Evolutionary conservation across 2,113 vertebrate species (phyloP).

Genomic region (Ivindomyrus marchei): DNA sequence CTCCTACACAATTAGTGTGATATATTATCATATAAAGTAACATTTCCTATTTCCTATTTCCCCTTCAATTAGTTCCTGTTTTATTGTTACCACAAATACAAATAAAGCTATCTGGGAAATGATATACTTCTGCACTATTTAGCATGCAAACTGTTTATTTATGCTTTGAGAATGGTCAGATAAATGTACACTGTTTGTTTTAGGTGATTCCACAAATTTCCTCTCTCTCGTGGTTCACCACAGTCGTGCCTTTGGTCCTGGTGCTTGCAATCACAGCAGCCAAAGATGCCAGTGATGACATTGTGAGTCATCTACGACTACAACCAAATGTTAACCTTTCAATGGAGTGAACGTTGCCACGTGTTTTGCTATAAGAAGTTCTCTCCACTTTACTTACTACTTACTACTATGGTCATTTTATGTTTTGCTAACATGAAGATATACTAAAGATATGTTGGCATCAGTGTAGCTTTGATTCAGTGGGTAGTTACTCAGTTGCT

Average conservation of each 20-base stretch:
- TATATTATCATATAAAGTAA: background rate
- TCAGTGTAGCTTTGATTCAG: background rate
- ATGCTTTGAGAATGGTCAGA: background rate
- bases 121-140: background rate
- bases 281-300: constrained; percentile 84
- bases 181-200: constrained; percentile 29
- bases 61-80: background rate
- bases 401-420: background rate
- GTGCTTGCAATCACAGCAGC: constrained; percentile 78
- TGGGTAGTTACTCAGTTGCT: background rate
- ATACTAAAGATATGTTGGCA: background rate
- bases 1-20: background rate
- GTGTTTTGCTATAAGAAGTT: background rate
- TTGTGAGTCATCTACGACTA: constrained; percentile 57
- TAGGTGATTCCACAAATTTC: constrained; percentile 86
- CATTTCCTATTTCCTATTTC: background rate
- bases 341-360: background rate
- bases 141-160: background rate
- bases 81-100: background rate
- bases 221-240: constrained; percentile 85
- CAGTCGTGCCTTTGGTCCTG: constrained; percentile 74
- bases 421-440: background rate
- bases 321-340: background rate
- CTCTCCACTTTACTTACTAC: background rate
- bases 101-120: background rate